Evolutionary conservation across 92 coral and sea anemone species (phyloP).

Genomic region (Porites evermanni): DNA sequence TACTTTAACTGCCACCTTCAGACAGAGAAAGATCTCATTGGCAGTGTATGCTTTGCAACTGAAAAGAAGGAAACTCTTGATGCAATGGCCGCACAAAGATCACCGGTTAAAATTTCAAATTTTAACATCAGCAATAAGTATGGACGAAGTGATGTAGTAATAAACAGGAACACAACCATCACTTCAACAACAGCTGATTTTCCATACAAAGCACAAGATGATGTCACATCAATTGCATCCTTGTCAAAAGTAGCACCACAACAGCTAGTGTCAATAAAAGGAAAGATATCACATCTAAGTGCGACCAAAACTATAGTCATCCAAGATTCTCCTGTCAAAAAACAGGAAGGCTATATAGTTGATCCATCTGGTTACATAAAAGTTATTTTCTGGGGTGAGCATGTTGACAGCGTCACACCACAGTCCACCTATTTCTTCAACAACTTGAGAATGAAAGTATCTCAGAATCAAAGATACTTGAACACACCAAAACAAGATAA

Average conservation of each 20-base stretch:
- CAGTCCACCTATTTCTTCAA: slow-evolving; percentile 46
- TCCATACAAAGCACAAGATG: slow-evolving; percentile 38
- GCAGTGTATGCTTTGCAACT: slow-evolving; percentile 59
- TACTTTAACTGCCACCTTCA: slow-evolving; percentile 71
- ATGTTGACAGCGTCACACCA: slow-evolving; percentile 48
- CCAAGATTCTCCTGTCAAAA: slow-evolving; percentile 54
- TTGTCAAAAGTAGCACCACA: slow-evolving; percentile 64
- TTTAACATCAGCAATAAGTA: slow-evolving; percentile 61
- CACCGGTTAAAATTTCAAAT: slow-evolving; percentile 69
- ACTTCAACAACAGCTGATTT: slow-evolving; percentile 47
- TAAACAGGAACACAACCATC: slow-evolving; percentile 51
- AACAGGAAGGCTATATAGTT: slow-evolving; percentile 56
- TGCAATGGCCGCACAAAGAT: slow-evolving; percentile 62
- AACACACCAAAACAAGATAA: slow-evolving; percentile 55
- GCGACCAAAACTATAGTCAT: slow-evolving; percentile 51
- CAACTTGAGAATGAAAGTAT: slow-evolving; percentile 50
- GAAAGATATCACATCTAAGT: slow-evolving; percentile 48
- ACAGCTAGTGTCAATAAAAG: slow-evolving; percentile 58
- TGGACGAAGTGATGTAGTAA: slow-evolving; percentile 62
- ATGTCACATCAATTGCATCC: slow-evolving; percentile 59
- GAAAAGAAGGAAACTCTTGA: slow-evolving; percentile 64
- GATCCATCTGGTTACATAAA: slow-evolving; percentile 70
- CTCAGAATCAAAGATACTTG: slow-evolving; percentile 47
- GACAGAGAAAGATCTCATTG: slow-evolving; percentile 38
- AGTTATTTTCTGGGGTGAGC: slow-evolving; percentile 62